Evolutionary conservation across 2,888 invertebrate genomes (phyloP), one percentile per base, ranked within the genome.

Genomic region (Campoplex capitator): DNA sequence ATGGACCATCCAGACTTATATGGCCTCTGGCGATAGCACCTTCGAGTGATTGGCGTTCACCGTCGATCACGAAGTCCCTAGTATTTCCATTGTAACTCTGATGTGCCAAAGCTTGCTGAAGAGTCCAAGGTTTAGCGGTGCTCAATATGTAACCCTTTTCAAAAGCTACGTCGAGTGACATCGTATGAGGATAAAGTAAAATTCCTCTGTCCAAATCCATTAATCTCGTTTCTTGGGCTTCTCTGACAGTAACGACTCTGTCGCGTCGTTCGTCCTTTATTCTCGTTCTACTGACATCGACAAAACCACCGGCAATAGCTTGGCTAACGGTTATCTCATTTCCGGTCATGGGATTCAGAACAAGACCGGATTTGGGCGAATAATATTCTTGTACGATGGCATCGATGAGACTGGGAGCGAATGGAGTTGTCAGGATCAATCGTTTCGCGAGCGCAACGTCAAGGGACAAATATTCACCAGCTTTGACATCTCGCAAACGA

Each of bases 81-180:
- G 97, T 96, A 88, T 96, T 96, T 4, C 97, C 96, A 92, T 98
- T 96, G 93, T 98, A 98, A 62, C 97, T 96, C 87, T 97, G 97
- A 94, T 97, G 97, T 42, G 97, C 97, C 80, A 98, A 95, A 18
- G 97, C 97, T 95, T 98, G 97, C 93, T 97, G 97, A 85, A 98
- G 94, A 0, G 98, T 97, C 96, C 97, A 96, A 0, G 98, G 98
- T 91, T 97, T 97, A 80, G 96, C 96, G 48, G 97, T 97, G 91
- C 97, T 97, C 48, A 98, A 94, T 65, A 98, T 95, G 92, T 97
- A 97, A 9, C 98, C 98, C 93, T 97, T 98, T 76, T 97, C 96
- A 90, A 97, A 96, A 3, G 98, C 98, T 90, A 97, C 96, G 93
- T 97, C 97, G 62, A 98, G 95, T 78, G 97, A 96, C 92, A 97